These are phyloP conservation scores for Promerops cafer DNA, from an alignment of 2,113 vertebrate genomes.

Conservation along the genomic window DNA sequence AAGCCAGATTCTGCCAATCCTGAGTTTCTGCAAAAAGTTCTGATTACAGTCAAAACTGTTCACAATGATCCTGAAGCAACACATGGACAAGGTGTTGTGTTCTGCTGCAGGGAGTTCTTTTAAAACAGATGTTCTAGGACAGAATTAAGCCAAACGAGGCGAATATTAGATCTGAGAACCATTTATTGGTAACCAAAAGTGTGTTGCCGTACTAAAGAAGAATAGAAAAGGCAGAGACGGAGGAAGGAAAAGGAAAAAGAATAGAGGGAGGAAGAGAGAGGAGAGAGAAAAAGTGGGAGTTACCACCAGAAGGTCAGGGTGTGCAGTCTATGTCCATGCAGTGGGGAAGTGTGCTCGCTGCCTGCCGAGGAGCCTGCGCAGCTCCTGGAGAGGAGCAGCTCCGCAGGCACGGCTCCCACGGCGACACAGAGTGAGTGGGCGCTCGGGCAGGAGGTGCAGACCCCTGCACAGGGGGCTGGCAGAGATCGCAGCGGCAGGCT, in stretches of 20 bases:
- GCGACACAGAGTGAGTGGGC: rapidly evolving
- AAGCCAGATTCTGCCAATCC: not conserved
- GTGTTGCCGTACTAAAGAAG: not conserved
- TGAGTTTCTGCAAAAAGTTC: not conserved
- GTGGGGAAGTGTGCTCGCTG: rapidly evolving
- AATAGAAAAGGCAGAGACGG: not conserved
- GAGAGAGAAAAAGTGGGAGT: not conserved
- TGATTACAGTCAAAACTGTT: rapidly evolving
- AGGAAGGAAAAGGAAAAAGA: not conserved
- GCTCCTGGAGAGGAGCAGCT: not conserved
- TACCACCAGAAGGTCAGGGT: not conserved
- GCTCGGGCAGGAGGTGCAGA: not conserved
- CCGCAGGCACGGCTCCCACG: rapidly evolving
- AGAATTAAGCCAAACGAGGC: rapidly evolving
- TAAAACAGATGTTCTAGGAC: not conserved
- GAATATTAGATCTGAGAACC: not conserved
- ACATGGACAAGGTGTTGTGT: rapidly evolving
- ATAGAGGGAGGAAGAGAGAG: not conserved
- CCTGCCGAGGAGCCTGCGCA: not conserved
- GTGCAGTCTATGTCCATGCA: rapidly evolving
- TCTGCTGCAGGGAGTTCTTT: not conserved
- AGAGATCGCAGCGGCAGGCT: rapidly evolving
- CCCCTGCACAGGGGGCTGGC: not conserved
- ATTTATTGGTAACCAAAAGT: not conserved
- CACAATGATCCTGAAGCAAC: not conserved